Evolutionary conservation across 1,140 invertebrate genomes (phyloP).

Genomic region (Antheraea pernyi): DNA sequence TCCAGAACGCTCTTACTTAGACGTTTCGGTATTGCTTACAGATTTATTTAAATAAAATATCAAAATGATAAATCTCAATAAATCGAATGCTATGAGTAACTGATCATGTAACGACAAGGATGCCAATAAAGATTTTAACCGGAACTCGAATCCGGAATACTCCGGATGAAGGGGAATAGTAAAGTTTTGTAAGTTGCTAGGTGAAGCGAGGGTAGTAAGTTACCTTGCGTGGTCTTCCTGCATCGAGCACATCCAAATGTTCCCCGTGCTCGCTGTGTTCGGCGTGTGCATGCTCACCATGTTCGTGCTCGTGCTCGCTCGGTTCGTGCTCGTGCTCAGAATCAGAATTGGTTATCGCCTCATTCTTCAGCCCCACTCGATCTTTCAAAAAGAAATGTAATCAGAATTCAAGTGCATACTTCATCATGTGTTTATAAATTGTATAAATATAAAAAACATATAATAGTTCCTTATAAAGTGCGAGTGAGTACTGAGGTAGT

Average conservation of each 20-base stretch:
- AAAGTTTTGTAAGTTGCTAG: not conserved
- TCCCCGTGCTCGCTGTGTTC: constrained; percentile 41
- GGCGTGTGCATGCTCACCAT: constrained; percentile 38
- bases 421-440: not conserved
- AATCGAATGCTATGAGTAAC: too few species aligned
- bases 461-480: too few species aligned
- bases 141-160: too few species aligned
- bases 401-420: not conserved
- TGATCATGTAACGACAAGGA: too few species aligned
- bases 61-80: too few species aligned
- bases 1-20: too few species aligned
- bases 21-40: too few species aligned
- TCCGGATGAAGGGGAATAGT: not conserved
- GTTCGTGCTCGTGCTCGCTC: constrained; percentile 28
- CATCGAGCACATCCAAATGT: constrained; percentile 51
- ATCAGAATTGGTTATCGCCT: constrained; percentile 54
- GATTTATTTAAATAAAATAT: too few species aligned
- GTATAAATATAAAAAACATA: too few species aligned
- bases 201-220: constrained; percentile 37
- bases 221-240: constrained; percentile 68
- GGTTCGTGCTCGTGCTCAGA: constrained; percentile 51
- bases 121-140: too few species aligned
- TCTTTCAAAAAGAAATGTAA: constrained; percentile 22
- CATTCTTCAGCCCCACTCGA: constrained; percentile 57
- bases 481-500: too few species aligned